phyloP scores from a whole-genome alignment of 1,140 invertebrate genomes.

The Nymphalis io region DNA sequence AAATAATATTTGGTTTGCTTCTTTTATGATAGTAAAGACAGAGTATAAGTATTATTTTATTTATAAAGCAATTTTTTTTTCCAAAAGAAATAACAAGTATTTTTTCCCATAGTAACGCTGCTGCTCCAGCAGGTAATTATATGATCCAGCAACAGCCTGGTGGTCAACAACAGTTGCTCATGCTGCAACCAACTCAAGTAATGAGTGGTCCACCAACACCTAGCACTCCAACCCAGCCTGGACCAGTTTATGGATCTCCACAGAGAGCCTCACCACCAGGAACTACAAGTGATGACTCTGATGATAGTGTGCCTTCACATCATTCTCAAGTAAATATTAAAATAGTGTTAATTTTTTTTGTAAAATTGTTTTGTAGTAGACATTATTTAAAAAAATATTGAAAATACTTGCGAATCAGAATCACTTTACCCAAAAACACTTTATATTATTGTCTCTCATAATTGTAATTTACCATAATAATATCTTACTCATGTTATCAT shows the following conservation, averaged over 20 bases:
- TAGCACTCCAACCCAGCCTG: constrained; percentile 80
- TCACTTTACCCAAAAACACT: no score
- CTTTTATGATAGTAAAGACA: no score
- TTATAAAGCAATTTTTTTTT: background rate
- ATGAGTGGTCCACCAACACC: constrained; percentile 80
- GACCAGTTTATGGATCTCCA: constrained; percentile 81
- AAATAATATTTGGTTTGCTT: no score
- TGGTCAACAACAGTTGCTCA: constrained; percentile 82
- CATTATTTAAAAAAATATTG: no score
- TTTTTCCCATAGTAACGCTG: constrained; percentile 54
- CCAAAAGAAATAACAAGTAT: background rate
- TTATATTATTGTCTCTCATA: no score
- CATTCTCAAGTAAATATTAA: constrained; percentile 67
- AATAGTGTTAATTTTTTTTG: constrained; percentile 8
- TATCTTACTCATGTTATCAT: background rate
- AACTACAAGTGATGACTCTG: constrained; percentile 92
- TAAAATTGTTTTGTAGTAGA: background rate
- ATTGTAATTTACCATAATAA: background rate
- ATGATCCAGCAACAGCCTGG: constrained; percentile 83
- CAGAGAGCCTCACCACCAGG: constrained; percentile 82
- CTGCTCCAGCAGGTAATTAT: constrained; percentile 76
- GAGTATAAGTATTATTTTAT: no score
- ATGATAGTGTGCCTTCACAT: constrained; percentile 89
- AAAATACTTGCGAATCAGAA: no score
- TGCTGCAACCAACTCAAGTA: constrained; percentile 84